A percentile compares a stretch with the other conserved stretches of the same genome.
These are phyloP conservation scores for Pseudolycoriella hygida DNA, from an alignment of 2,888 invertebrate species.

Conservation along the genomic window DNA sequence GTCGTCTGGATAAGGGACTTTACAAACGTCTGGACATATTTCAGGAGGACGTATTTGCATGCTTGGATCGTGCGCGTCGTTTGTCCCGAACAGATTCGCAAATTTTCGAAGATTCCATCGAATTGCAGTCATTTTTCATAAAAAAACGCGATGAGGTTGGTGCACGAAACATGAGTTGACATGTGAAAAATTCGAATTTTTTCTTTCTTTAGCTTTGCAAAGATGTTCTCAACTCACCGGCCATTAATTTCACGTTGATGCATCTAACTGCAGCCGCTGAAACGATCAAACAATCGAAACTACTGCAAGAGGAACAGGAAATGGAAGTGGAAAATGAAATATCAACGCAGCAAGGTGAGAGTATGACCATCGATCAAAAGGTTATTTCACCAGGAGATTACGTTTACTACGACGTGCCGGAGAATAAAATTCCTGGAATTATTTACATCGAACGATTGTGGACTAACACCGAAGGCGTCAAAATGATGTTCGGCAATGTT, in stretches of 20 bases:
- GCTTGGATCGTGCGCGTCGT: constrained; percentile 76
- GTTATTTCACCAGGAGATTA: constrained; percentile 74
- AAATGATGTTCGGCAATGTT: constrained; percentile 82
- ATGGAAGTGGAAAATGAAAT: constrained; percentile 43
- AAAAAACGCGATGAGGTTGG: constrained; percentile 42
- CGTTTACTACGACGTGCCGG: constrained; percentile 61
- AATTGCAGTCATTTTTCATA: constrained; percentile 82
- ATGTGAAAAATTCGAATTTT: constrained; percentile 6
- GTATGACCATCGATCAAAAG: constrained; percentile 58
- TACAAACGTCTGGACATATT: constrained; percentile 88
- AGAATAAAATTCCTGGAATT: constrained; percentile 50
- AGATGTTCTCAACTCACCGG: constrained; percentile 68
- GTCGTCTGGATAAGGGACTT: constrained; percentile 76
- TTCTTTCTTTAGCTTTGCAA: constrained; percentile 41
- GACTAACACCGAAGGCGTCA: constrained; percentile 64
- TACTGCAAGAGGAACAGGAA: constrained; percentile 58
- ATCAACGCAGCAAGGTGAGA: constrained; percentile 33
- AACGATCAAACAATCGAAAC: constrained; percentile 54
- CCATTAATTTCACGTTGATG: constrained; percentile 59
- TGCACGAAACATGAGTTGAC: not conserved
- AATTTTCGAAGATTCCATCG: constrained; percentile 88
- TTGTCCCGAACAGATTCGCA: constrained; percentile 85
- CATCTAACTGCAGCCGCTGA: constrained; percentile 62
- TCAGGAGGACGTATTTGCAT: constrained; percentile 90
- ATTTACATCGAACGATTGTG: constrained; percentile 78